phyloP scores from a whole-genome alignment of 1,140 invertebrate genomes.

The Heliconius hermathena region DNA sequence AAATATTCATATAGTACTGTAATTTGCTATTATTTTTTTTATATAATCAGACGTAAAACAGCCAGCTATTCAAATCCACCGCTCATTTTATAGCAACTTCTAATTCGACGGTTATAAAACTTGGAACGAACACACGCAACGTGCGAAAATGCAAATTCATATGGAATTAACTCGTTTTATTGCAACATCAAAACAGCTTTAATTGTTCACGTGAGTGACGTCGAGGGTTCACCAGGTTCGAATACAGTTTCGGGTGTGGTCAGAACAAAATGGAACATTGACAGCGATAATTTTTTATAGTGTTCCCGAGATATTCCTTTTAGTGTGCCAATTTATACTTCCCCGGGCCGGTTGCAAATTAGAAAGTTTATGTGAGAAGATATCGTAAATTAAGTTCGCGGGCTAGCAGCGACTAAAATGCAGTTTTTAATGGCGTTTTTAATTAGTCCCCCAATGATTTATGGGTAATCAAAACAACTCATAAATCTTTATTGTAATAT shows the following conservation, averaged over 20 bases:
- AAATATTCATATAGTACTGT: not conserved
- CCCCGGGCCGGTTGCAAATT: conserved; percentile 60
- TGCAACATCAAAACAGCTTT: conserved; percentile 64
- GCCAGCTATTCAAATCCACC: conserved; percentile 33
- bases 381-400: conserved; percentile 75
- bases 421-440: conserved; percentile 61
- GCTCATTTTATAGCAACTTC: conserved; percentile 34
- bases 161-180: conserved; percentile 66
- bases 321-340: conserved; percentile 57
- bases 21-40: not conserved
- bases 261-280: conserved; percentile 65
- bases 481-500: conserved; percentile 51
- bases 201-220: conserved; percentile 76
- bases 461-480: conserved; percentile 61
- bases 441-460: conserved; percentile 73
- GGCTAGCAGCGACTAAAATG: conserved; percentile 58
- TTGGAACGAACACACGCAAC: conserved; percentile 37
- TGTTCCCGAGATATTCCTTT: conserved; percentile 73
- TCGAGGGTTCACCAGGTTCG: conserved; percentile 50
- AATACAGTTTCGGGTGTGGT: conserved; percentile 64
- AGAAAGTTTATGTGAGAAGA: conserved; percentile 74
- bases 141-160: conserved; percentile 46
- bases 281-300: conserved; percentile 76
- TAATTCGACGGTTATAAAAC: conserved; percentile 38
- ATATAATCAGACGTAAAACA: conserved; percentile 5